Base-by-base conservation (phyloP, 2,888 invertebrate genomes). In the Abrostola triplasia region DNA sequence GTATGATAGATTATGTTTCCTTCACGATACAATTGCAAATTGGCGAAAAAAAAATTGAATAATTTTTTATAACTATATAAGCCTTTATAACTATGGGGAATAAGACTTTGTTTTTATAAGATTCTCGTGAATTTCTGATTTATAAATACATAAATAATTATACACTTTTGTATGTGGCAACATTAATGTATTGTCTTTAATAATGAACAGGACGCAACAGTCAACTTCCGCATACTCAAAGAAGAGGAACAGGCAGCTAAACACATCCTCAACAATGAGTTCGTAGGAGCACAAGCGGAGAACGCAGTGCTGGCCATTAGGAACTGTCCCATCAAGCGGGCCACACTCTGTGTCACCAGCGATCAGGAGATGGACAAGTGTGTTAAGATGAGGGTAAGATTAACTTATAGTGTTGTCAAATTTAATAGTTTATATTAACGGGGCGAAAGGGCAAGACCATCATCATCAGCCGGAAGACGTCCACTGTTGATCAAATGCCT, bases 321-420 rank as follows among this genome's bases (percentile, higher is more conserved):
- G 57, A 96, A 96, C 67, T 99, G 99, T 86, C 98, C 99, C 0
- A 96, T 99, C 7, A 95, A 96, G 51, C 94, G 96, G n/a, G 98
- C 98, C 93, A 96, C 97, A 0, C 89, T 99, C 24, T 99, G 99
- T 85, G 97, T 99, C 35, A 98, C 98, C 0, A 99, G 99, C 0
- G 97, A 98, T 62, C 95, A 96, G 0, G 99, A 99, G 90, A 95
- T 98, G 93, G 97, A 97, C 61, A 99, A 99, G 91, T 99, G 99
- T 87, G 94, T 97, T 49, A 97, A 97, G 90, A 98, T 98, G 98
- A 96, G 96, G 95, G 98, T 98, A 90, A 88, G 95, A 40, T 0
- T 35, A 6, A n/a, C 10, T 35, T 40, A 37, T 50, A 9, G 10
- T 42, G 10, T 12, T 11, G 6, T n/a, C 12, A n/a, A n/a, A 42